Base-by-base conservation (phyloP, 2,797 vertebrate genomes). In the Danio jaintianensis region DNA sequence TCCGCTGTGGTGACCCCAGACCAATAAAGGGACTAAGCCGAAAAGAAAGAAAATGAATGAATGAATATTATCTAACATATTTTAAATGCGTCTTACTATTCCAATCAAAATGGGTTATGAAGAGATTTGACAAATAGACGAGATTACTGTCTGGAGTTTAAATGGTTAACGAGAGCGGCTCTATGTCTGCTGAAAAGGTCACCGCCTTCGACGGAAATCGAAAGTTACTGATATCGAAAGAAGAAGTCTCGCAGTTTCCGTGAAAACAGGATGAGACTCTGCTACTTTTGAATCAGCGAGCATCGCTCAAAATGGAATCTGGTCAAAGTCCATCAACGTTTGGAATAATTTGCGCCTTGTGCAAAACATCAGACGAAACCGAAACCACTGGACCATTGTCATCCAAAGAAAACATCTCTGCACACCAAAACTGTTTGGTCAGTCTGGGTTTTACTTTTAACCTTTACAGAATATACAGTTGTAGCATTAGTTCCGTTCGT, bases 371-470 rank as follows among this genome's bases (percentile, higher is more conserved):
- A 4, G 48, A 85, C 0, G 92, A 94, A 86, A 86, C 86, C 3
- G 0, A 1, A 0, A 9, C 1, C 0, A 94, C 92, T 5, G 93
- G 92, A 40, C 0, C 85, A 0, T 9, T 94, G 2, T 86, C 84
- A 0, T 87, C 72, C 0, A 92, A 92, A 80, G 59, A 68, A 0
- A 0, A 38, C 0, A 52, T 90, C 0, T 87, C 89, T 0, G 93
- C 92, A 6, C 93, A 94, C n/a, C 88, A 93, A 43, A 90, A 93
- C 83, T 94, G 93, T 50, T 13, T 94, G 88, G 93, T 94, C 84
- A 88, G 74, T 45, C 3, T 1, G 11, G 11, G 61, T 67, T 29
- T 22, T 40, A n/a, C 29, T 43, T 6, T 7, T 4, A 53, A 11
- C 1, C 29, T 4, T 4, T 50, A n/a, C 13, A 0, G 6, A 47